Evolutionary conservation across 2,113 vertebrate species (phyloP).

Genomic region (Caretta caretta): DNA sequence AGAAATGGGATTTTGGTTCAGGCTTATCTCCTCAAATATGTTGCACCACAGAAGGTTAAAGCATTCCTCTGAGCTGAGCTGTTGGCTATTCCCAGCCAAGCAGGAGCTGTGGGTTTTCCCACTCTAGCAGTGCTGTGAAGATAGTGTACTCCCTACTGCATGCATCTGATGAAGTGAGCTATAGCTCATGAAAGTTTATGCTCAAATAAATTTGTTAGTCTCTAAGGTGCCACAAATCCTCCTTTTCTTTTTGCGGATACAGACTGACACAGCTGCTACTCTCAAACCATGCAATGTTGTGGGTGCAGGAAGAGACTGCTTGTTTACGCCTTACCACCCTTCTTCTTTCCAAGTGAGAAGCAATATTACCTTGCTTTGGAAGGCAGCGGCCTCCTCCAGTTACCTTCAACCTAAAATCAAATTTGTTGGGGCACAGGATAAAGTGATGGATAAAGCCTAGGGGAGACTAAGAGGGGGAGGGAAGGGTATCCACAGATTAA

Average conservation of each 20-base stretch:
- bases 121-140: neutral
- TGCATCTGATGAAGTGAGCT: no score
- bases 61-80: neutral
- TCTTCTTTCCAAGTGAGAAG: neutral
- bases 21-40: neutral
- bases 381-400: neutral
- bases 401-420: neutral
- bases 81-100: neutral
- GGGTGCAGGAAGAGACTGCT: neutral
- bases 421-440: neutral
- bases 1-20: neutral
- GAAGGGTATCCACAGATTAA: neutral
- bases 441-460: neutral
- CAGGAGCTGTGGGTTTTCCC: neutral
- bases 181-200: no score
- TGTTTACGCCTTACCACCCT: neutral
- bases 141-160: neutral
- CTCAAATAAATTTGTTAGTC: no score
- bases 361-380: neutral
- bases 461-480: fast-evolving
- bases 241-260: no score
- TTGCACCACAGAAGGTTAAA: neutral
- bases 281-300: neutral
- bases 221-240: no score
- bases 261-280: no score